phyloP scores from a whole-genome alignment of 2,113 vertebrate genomes.

The Bungarus multicinctus region DNA sequence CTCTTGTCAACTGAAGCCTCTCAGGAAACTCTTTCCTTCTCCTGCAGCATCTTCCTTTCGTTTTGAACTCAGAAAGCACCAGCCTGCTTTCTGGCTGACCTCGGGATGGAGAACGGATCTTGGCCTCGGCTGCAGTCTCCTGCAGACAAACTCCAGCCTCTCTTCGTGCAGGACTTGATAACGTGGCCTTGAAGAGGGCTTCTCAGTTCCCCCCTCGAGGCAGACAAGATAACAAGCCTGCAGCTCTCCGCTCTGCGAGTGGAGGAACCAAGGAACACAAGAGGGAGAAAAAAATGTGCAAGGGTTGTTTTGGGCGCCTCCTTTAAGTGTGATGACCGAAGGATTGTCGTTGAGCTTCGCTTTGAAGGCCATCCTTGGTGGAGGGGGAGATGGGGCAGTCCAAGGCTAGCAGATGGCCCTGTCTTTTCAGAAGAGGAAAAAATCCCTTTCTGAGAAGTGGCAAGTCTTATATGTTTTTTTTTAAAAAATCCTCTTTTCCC shows the following conservation, averaged over 20 bases:
- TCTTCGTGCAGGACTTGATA: background rate
- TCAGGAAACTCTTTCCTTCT: too few relatives aligned
- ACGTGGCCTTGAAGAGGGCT: background rate
- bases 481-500: too few relatives aligned
- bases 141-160: background rate
- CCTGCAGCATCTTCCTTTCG: accelerated
- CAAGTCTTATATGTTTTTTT: too few relatives aligned
- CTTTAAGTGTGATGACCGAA: background rate
- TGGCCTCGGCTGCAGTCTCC: background rate
- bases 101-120: background rate
- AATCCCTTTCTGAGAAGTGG: background rate
- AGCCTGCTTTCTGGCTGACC: background rate
- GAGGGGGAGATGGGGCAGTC: background rate
- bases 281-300: background rate
- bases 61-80: background rate
- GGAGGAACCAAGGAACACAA: background rate
- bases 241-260: too few relatives aligned
- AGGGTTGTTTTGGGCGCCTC: background rate
- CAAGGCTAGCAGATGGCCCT: background rate
- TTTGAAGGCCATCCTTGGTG: background rate
- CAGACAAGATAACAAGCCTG: background rate
- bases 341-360: background rate
- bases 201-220: background rate
- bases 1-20: too few relatives aligned
- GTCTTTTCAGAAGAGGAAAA: background rate